phyloP scores from a whole-genome alignment of 2,797 vertebrate genomes.

The Enteromius radiatus region DNA sequence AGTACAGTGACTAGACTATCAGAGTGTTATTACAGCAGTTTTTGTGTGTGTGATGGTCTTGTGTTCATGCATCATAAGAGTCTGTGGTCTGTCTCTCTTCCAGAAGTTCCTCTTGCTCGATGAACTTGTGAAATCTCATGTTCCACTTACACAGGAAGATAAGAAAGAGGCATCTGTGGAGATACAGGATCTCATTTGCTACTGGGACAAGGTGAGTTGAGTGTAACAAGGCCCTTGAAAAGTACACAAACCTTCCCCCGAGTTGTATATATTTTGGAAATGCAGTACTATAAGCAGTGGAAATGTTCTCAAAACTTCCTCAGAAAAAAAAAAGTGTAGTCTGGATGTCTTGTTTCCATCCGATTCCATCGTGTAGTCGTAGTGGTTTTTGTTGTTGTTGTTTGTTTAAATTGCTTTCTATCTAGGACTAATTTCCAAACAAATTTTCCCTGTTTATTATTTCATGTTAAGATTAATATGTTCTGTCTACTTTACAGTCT shows the following conservation, averaged over 20 bases:
- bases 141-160: conserved; percentile 66
- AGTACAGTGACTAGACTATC: neutral
- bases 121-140: conserved; percentile 77
- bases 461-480: neutral
- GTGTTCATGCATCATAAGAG: neutral
- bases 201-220: conserved; percentile 86
- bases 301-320: neutral
- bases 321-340: neutral
- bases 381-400: too few species aligned
- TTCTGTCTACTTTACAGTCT: conserved; percentile 63
- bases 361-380: neutral
- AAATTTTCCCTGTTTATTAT: neutral
- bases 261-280: neutral
- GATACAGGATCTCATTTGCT: conserved; percentile 72
- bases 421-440: neutral
- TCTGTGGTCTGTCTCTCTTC: conserved; percentile 44
- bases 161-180: conserved; percentile 79
- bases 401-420: neutral
- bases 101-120: conserved; percentile 91
- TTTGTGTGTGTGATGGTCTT: neutral
- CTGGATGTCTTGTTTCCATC: neutral
- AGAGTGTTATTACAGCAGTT: neutral
- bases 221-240: neutral
- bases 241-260: neutral
- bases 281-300: neutral